A percentile compares a stretch with the other conserved stretches of the same genome.
These are phyloP conservation scores for Manacus vitellinus DNA, from an alignment of 2,113 vertebrate genomes.

Conservation along the genomic window DNA sequence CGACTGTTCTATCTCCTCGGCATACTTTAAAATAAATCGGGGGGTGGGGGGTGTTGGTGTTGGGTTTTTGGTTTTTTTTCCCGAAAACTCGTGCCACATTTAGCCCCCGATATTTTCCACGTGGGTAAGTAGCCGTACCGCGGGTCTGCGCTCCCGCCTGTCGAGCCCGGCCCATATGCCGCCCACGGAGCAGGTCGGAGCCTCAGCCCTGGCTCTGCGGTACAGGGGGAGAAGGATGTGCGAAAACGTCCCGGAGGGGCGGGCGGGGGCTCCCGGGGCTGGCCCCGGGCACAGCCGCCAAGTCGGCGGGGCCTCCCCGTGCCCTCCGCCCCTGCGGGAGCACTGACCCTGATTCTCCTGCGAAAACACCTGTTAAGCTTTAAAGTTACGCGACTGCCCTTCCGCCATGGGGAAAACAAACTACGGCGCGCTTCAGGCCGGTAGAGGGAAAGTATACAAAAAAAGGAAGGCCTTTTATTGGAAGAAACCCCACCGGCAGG, in stretches of 20 bases:
- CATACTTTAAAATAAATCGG: not conserved
- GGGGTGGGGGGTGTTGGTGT: too few relatives aligned
- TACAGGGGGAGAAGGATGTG: not conserved
- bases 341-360: not conserved
- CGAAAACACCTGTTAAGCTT: constrained; percentile 73
- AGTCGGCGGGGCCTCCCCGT: not conserved
- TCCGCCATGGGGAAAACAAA: not conserved
- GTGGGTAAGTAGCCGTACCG: not conserved
- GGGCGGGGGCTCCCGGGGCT: not conserved
- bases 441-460: not conserved
- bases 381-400: not conserved
- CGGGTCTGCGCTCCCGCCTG: not conserved
- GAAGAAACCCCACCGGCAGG: not conserved
- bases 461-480: not conserved
- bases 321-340: not conserved
- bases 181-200: not conserved
- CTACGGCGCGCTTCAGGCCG: not conserved
- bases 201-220: not conserved
- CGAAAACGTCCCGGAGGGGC: not conserved
- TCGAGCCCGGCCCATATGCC: not conserved
- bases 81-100: fast-evolving
- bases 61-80: not conserved
- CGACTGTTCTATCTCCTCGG: not conserved
- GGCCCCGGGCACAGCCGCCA: not conserved
- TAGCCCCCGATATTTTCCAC: not conserved